phyloP scores from a whole-genome alignment of 2,888 invertebrate species.

The Apeira syringaria region DNA sequence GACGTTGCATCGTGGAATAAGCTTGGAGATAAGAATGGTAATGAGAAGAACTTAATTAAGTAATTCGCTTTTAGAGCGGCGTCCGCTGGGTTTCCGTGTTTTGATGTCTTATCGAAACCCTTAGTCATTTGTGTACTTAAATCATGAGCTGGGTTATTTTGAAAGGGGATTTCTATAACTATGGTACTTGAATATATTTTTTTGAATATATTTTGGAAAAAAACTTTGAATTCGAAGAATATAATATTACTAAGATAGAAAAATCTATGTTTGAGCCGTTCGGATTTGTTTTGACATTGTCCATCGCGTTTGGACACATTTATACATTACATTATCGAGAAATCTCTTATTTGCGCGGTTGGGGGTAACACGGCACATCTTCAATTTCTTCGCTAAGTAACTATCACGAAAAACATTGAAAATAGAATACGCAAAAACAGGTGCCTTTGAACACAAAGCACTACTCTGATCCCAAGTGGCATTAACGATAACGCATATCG shows the following conservation, averaged over 20 bases:
- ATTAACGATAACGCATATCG: conserved; percentile 78
- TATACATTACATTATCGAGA: too few relatives aligned
- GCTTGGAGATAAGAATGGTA: conserved; percentile 56
- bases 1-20: conserved; percentile 46
- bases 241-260: too few relatives aligned
- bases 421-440: conserved; percentile 48
- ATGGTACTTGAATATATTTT: too few relatives aligned
- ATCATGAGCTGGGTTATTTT: background rate
- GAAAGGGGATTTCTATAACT: too few relatives aligned
- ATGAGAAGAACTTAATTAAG: conserved; percentile 62
- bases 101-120: conserved; percentile 28
- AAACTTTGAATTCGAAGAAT: too few relatives aligned
- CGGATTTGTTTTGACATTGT: too few relatives aligned
- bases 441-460: conserved; percentile 79
- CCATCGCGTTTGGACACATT: too few relatives aligned
- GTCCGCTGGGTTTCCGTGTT: conserved; percentile 52
- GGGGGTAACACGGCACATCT: too few relatives aligned
- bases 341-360: too few relatives aligned
- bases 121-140: conserved; percentile 13
- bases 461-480: conserved; percentile 74
- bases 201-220: too few relatives aligned
- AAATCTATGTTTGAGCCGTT: too few relatives aligned
- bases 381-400: conserved; percentile 10
- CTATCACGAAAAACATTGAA: conserved; percentile 28
- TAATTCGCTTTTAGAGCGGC: conserved; percentile 60